Conservation (phyloP, 1,140 invertebrate genomes). For the Eciton burchellii region DNA sequence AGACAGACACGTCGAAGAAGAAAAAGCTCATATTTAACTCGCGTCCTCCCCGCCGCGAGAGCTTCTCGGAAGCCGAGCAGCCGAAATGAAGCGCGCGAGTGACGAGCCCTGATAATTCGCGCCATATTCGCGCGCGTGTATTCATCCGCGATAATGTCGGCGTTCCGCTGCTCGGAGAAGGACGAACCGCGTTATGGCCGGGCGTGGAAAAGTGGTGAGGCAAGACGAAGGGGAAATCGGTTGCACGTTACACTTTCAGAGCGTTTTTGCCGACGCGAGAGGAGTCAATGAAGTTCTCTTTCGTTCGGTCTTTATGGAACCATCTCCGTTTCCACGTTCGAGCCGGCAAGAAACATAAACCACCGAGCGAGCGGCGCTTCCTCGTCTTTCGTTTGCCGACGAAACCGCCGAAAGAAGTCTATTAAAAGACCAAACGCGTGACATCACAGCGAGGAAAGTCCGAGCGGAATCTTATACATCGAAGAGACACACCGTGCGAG, state of each 20-base stretch:
- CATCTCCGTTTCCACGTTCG: conserved; percentile 47
- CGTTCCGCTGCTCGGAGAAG: conserved; percentile 51
- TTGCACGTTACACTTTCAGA: conserved; percentile 79
- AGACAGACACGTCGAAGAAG: conserved; percentile 6
- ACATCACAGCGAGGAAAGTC: background rate
- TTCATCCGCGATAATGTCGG: conserved; percentile 13
- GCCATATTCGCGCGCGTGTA: conserved; percentile 2
- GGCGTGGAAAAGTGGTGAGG: conserved; percentile 79
- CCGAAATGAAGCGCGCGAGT: background rate
- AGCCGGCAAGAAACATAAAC: conserved; percentile 51
- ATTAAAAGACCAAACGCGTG: background rate
- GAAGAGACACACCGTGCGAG: background rate
- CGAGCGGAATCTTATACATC: background rate
- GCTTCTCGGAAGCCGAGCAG: background rate
- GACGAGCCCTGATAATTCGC: background rate
- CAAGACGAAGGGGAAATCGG: conserved; percentile 79
- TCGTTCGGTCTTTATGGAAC: conserved; percentile 70
- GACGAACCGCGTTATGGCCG: conserved; percentile 71
- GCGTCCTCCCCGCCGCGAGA: background rate
- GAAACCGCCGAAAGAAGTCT: conserved; percentile 20
- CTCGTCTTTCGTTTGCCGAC: background rate
- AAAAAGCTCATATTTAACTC: background rate
- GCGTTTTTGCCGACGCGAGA: conserved; percentile 74
- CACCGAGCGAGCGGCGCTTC: conserved; percentile 21
- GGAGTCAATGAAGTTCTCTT: conserved; percentile 80